Evolutionary conservation across 2,888 invertebrate species (phyloP), one percentile per base, ranked within the genome.

Genomic region (Nipponacmea schrenckii): DNA sequence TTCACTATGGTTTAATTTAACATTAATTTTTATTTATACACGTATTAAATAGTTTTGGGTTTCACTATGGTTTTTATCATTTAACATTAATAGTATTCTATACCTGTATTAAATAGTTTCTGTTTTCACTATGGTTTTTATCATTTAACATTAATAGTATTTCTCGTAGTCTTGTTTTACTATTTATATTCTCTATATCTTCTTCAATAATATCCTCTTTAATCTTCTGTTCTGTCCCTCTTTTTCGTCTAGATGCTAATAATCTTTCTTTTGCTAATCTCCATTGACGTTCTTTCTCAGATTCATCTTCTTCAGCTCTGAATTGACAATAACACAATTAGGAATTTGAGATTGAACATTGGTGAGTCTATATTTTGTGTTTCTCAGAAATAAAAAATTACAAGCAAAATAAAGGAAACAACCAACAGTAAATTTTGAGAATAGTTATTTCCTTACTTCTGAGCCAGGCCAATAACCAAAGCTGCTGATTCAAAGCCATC

Each of bases 401-500:
- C n/a, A n/a, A n/a, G n/a, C n/a, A n/a, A n/a, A n/a, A n/a, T n/a
- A n/a, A n/a, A n/a, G n/a, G n/a, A n/a, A n/a, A n/a, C n/a, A n/a
- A n/a, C n/a, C n/a, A n/a, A n/a, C n/a, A n/a, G n/a, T n/a, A n/a
- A n/a, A n/a, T n/a, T n/a, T n/a, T n/a, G n/a, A n/a, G n/a, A n/a
- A n/a, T n/a, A n/a, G n/a, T n/a, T n/a, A n/a, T n/a, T n/a, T n/a
- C n/a, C 80, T 39, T 77, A 74, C 67, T 82, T 75, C 70, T 81
- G 80, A n/a, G 80, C 81, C 62, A 82, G 74, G 0, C 81, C 81
- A 17, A 84, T 75, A 8, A 83, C 77, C 1, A 84, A 73, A 27
- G 84, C 85, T 17, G 84, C 84, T 14, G 84, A 77, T 27, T 83
- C 81, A 75, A 85, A 81, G 46, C 83, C 80, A 44, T 80, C 83